A percentile compares a stretch with the other conserved stretches of the same genome.
These are phyloP conservation scores for Dasyprocta punctata DNA, from an alignment of 2,113 vertebrate species.

Conservation along the genomic window DNA sequence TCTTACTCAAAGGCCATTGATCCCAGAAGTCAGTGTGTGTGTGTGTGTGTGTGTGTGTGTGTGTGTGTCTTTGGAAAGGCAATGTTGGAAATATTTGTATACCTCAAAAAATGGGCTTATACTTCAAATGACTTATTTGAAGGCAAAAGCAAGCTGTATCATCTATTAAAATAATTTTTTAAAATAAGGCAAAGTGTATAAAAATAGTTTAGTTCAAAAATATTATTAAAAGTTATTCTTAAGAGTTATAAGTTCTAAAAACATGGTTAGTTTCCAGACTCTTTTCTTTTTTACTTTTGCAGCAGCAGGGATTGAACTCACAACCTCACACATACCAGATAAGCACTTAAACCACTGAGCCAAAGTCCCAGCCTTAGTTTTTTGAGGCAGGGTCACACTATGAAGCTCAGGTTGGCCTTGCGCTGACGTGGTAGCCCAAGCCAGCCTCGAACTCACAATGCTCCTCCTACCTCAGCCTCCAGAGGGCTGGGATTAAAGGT, in stretches of 20 bases:
- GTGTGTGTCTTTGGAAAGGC: neutral
- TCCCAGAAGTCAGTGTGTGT: neutral
- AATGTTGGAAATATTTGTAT: constrained; percentile 18
- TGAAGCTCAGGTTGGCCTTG: no score
- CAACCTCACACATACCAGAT: no score
- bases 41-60: neutral
- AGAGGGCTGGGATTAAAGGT: no score
- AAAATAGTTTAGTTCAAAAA: constrained; percentile 13
- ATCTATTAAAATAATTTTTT: neutral
- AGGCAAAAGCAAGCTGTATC: neutral
- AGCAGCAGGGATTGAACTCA: no score
- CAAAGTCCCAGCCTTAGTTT: no score
- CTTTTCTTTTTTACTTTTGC: no score
- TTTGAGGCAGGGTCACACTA: no score
- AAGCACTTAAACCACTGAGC: no score
- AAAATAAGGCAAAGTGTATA: constrained; percentile 17
- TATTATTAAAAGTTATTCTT: neutral
- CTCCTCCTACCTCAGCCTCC: no score
- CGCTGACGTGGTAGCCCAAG: no score
- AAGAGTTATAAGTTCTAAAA: neutral
- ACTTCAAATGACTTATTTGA: neutral
- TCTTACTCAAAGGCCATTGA: neutral
- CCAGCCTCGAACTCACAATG: no score
- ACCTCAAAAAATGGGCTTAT: neutral
- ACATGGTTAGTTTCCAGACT: no score